Base-by-base conservation (phyloP, 2,888 invertebrate genomes). In the Rotaria socialis region DNA sequence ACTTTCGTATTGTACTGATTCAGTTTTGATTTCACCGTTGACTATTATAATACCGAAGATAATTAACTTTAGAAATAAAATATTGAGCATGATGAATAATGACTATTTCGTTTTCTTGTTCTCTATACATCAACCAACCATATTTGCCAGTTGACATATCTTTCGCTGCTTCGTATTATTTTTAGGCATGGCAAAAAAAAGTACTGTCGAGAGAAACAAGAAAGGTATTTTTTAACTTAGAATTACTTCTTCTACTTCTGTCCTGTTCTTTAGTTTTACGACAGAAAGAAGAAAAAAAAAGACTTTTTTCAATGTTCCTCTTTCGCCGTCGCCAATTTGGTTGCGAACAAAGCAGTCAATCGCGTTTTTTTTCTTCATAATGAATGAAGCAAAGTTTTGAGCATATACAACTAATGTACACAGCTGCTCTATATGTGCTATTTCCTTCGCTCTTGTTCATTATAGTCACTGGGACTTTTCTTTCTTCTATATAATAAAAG, bases 221-320 rank as follows among this genome's bases (percentile, higher is more conserved):
- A 67, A 67, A 11, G 14, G 10, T 14, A 16, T 67, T 35, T 67
- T 67, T 67, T 11, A 67, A 67, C 10, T 67, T 27, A 67, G 35
- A 67, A 67, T 67, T 67, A 67, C 35, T 67, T 67, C 35, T 35
- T 19, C 11, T 67, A 67, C 67, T 67, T 35, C 16, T 67, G 67
- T 67, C 19, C 67, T 2, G 67, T 67, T 67, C 67, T 67, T 16
- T 67, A 19, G 35, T 35, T 10, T 67, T 35, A 6, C 35, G 67
- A 67, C 67, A 67, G 67, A 67, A 67, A 67, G 67, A 67, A 35
- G 35, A 56, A 56, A 56, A 67, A 35, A 67, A 16, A 67, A 14
- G 35, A 14, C 14, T 67, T 67, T 35, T 67, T 67, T 35, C n/a
- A n/a, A 67, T 16, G 16, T 67, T 67, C 27, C 4, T 14, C 16